Percentiles rank a stretch among this genome's conserved stretches.
These are phyloP conservation scores for Periplaneta americana DNA, from an alignment of 1,140 invertebrate genomes.

Conservation along the genomic window DNA sequence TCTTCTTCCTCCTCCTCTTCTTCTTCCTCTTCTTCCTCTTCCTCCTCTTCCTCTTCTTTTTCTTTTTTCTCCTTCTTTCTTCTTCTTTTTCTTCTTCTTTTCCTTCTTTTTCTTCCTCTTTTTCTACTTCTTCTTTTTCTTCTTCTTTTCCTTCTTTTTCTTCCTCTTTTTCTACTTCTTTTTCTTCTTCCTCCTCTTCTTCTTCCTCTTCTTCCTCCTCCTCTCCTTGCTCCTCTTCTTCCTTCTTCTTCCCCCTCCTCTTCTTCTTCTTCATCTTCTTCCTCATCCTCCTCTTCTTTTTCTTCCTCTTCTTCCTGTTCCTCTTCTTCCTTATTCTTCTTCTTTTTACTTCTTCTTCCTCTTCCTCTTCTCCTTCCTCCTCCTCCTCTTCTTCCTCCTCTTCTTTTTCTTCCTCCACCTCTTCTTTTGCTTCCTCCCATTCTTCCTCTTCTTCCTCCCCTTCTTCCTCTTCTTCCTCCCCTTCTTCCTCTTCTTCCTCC, in stretches of 20 bases:
- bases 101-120: background rate
- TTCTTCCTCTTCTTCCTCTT: background rate
- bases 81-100: background rate
- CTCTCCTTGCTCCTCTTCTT: background rate
- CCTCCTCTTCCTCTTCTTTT: too few species aligned
- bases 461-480: background rate
- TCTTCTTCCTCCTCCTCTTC: background rate
- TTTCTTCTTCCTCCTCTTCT: background rate
- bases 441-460: background rate
- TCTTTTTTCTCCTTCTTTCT: background rate
- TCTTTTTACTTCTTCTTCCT: too few species aligned
- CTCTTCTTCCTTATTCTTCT: too few species aligned
- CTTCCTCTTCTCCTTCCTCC: too few species aligned
- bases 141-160: background rate
- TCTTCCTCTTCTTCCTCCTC: too few species aligned
- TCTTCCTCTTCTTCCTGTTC: too few species aligned
- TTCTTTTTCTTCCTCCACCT: background rate
- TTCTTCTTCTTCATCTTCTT: background rate
- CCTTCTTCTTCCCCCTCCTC: too few species aligned
- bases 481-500: background rate
- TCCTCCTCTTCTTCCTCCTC: background rate
- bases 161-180: background rate
- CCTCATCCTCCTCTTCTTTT: background rate
- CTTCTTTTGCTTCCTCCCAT: background rate
- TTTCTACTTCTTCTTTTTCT: background rate